Evolutionary conservation across 2,888 invertebrate species (phyloP).

Genomic region (Nemotelus nigrinus): DNA sequence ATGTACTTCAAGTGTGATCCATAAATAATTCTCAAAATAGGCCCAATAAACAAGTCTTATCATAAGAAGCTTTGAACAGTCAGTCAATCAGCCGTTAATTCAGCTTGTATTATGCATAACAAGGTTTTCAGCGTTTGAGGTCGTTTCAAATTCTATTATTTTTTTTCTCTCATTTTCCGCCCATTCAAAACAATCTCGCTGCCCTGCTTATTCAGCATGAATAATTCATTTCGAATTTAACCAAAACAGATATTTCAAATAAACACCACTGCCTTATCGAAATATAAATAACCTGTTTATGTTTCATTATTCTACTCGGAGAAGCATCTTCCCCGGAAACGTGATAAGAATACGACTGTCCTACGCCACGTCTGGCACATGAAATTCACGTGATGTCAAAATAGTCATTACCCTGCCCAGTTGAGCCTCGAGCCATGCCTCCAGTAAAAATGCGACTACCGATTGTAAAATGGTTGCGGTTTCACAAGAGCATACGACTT

Average conservation of each 20-base stretch:
- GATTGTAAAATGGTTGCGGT: not conserved
- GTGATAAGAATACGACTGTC: not conserved
- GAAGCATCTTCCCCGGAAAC: not conserved
- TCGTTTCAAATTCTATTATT: not conserved
- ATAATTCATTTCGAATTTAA: not conserved
- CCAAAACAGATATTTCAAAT: not conserved
- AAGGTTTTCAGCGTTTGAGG: conserved; percentile 3
- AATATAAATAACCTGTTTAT: too few relatives aligned
- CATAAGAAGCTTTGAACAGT: not conserved
- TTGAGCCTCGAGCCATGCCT: not conserved
- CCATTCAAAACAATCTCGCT: conserved; percentile 8
- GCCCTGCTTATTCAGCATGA: not conserved
- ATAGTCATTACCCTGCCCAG: not conserved
- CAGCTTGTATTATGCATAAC: not conserved
- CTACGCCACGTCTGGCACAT: not conserved
- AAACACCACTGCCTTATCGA: not conserved
- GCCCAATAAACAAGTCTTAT: conserved; percentile 4
- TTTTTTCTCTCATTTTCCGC: not conserved
- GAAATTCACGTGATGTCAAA: conserved; percentile 23
- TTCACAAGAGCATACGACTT: not conserved
- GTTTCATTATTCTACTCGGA: not conserved
- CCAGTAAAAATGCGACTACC: not conserved
- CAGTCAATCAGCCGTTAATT: not conserved
- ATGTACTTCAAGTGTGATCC: not conserved
- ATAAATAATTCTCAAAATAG: not conserved